Evolutionary conservation across 35 echinoderm and acorn worm species (phyloP), one percentile per base, ranked within the genome.

Genomic region (Patiria miniata): DNA sequence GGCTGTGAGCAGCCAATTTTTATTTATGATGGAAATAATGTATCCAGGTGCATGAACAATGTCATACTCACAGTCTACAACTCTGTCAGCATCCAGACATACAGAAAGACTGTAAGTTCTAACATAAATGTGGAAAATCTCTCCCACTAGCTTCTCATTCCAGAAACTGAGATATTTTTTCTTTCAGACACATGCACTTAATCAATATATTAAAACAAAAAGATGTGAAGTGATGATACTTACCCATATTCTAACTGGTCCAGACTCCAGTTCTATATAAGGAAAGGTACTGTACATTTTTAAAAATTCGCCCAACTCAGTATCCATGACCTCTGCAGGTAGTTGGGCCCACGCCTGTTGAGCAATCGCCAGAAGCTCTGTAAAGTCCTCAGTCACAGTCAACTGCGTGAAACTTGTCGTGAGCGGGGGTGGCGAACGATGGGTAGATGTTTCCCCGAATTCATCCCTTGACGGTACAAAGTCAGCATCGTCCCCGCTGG

Each of bases 211-310:
- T n/a, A n/a, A n/a, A n/a, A n/a, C n/a, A n/a, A n/a, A n/a, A n/a
- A n/a, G n/a, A n/a, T n/a, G n/a, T n/a, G n/a, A n/a, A n/a, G n/a
- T n/a, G n/a, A n/a, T 4, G 42, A 47, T 47, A 47, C 42, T 47
- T 12, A 47, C 42, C 42, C 42, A 47, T 73, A 73, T 73, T 30
- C 65, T 36, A 1, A 73, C 65, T 73, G 65, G 65, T 22, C 65
- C 65, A 26, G 65, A 73, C 26, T 73, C 65, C 65, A 73, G 65
- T 14, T 73, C 26, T 5, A 73, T 73, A 36, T 36, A 30, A 73
- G 65, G 65, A 73, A 73, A 73, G 65, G 65, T 34, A 73, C 65
- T 73, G 65, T 73, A 73, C 65, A 73, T 73, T 73, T 73, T 73
- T 73, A 73, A 73, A 73, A 73, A 73, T 73, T 73, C 65, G 23